Evolutionary conservation across 1,140 invertebrate species (phyloP).

Genomic region (Temnothorax curvispinosus): DNA sequence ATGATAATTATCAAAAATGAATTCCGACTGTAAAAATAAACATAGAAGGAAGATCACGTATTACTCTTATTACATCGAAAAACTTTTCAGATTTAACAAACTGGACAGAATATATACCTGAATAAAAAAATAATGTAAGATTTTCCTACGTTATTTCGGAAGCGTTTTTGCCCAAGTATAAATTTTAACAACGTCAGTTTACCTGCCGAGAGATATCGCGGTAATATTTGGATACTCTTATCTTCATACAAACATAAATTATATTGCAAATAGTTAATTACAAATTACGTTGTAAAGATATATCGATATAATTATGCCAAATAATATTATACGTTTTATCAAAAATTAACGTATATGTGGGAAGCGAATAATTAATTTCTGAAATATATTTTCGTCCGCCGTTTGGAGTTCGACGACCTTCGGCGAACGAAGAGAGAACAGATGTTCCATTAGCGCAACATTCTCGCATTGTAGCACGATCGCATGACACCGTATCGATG

Average conservation of each 20-base stretch:
- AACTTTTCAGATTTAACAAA: background rate
- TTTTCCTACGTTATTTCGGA: background rate
- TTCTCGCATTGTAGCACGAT: background rate
- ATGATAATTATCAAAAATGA: background rate
- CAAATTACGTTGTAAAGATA: background rate
- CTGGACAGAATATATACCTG: background rate
- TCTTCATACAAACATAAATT: slow-evolving; percentile 3
- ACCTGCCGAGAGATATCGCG: background rate
- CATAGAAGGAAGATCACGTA: background rate
- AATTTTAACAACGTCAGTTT: background rate
- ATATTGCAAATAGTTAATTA: background rate
- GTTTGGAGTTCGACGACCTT: slow-evolving; percentile 2
- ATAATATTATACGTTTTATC: background rate
- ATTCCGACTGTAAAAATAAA: background rate
- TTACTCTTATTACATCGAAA: background rate
- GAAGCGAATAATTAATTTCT: background rate
- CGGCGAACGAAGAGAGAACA: background rate
- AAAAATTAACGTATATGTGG: background rate
- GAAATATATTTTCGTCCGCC: slow-evolving; percentile 25
- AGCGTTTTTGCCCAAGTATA: background rate
- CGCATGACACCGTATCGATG: background rate
- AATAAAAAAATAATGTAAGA: background rate
- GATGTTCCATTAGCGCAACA: slow-evolving; percentile 23
- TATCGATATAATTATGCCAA: background rate
- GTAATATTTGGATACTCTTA: background rate